Base-by-base conservation (phyloP, 2,113 vertebrate genomes). In the Phaethon lepturus region DNA sequence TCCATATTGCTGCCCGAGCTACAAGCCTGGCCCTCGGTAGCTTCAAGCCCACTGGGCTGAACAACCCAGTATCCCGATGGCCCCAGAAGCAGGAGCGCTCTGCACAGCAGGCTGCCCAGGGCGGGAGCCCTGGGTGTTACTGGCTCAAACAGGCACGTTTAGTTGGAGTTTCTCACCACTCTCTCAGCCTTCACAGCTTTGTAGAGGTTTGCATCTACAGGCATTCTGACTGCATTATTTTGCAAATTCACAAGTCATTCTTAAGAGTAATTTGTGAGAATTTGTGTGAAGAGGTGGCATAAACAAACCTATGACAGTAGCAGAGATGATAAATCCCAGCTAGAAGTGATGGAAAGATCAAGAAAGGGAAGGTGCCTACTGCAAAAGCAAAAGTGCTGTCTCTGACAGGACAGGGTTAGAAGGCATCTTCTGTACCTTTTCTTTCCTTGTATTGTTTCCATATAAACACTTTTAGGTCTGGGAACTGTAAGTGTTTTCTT, bases 71-170 rank as follows among this genome's bases (percentile, higher is more conserved):
- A 9, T 22, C 47, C 40, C 35, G 44, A 40, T 3, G 42, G 14
- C 10, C 1, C 5, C 26, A 49, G 59, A 73, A 93, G 29, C 7
- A 44, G 33, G 17, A 89, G 26, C 0, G 0, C 11, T 69, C 16
- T 69, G 23, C 23, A 2, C 0, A 2, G 31, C 52, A 45, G 42
- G 29, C 60, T 78, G 40, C 28, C 40, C 7, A 0, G 3, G 40
- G 8, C 16, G n/a, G 19, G 38, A 90, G n/a, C 45, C 24, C 33
- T 62, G n/a, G 22, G 8, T 42, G 56, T 33, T 62, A 2, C 5
- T 64, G 35, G 19, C 20, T 72, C 47, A 10, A 12, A 17, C 3
- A 5, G 17, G 6, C 10, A 47, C 6, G 4, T 47, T 74, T 33
- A 71, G 10, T 31, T 24, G 44, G 19, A 81, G 56, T 63, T 85